A percentile compares a stretch with the other conserved stretches of the same genome.
phyloP scores from a whole-genome alignment of 2,797 vertebrate genomes.

The Pteropus rufus region DNA sequence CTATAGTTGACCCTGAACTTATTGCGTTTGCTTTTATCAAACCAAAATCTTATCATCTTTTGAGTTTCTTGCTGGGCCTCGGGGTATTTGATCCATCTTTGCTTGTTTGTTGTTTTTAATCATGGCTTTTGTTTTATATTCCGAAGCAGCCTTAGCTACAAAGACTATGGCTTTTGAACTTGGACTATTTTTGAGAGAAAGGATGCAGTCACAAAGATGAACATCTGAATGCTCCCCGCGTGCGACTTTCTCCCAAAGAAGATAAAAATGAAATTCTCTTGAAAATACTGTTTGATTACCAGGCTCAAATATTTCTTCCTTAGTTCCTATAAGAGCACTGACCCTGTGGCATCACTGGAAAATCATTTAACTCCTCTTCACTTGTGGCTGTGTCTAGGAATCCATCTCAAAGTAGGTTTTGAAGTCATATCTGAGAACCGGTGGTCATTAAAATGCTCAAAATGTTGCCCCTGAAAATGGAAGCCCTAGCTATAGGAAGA shows the following conservation, averaged over 20 bases:
- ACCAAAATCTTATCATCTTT: not conserved
- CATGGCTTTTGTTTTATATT: not conserved
- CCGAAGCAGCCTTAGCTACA: not conserved
- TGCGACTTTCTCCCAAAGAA: not conserved
- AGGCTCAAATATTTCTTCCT: constrained; percentile 41
- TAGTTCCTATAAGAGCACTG: not conserved
- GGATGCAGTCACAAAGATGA: not conserved
- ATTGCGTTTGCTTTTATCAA: not conserved
- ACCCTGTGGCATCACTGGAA: not conserved
- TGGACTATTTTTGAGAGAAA: not conserved
- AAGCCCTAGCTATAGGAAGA: not conserved
- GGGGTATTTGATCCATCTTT: not conserved
- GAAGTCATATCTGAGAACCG: not conserved
- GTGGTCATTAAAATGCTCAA: constrained; percentile 9
- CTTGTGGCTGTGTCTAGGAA: not conserved
- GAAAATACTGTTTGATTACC: constrained; percentile 23
- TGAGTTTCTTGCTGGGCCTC: not conserved
- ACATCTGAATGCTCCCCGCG: not conserved
- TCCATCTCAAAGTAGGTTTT: not conserved
- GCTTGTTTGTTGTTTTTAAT: constrained; percentile 12
- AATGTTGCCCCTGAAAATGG: not conserved
- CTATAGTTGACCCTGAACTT: not conserved
- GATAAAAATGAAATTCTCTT: constrained; percentile 47
- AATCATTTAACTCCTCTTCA: constrained; percentile 42
- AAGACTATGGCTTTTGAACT: not conserved